Evolutionary conservation across 2,113 vertebrate genomes (phyloP).

Genomic region (Haliaeetus leucogaster): DNA sequence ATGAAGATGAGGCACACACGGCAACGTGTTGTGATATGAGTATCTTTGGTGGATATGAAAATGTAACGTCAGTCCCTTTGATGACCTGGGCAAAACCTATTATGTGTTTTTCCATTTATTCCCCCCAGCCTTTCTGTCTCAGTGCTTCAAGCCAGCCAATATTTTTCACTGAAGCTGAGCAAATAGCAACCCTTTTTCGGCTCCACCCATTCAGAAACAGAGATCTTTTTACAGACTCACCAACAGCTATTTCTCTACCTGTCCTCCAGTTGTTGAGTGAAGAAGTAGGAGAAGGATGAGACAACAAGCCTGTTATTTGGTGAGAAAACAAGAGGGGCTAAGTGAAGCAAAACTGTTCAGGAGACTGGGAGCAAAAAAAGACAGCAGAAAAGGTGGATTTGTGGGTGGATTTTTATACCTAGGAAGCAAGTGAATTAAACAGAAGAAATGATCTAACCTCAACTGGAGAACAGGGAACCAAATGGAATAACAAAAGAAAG

Average conservation of each 20-base stretch:
- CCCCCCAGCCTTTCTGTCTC: background rate
- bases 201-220: background rate
- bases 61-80: background rate
- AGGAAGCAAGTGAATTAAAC: background rate
- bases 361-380: background rate
- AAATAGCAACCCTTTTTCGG: background rate
- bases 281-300: background rate
- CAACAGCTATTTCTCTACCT: background rate
- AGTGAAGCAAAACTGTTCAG: background rate
- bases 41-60: background rate
- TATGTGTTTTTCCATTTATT: background rate
- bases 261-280: background rate
- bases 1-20: background rate
- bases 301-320: background rate
- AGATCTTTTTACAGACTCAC: background rate
- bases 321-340: background rate
- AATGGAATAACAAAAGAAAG: background rate
- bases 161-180: background rate
- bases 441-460: background rate
- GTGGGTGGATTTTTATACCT: background rate
- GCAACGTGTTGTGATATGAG: background rate
- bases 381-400: background rate
- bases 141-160: background rate
- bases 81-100: background rate
- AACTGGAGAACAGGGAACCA: background rate